These are phyloP conservation scores for Pseudonaja textilis DNA, from an alignment of 2,113 vertebrate genomes.

Conservation along the genomic window DNA sequence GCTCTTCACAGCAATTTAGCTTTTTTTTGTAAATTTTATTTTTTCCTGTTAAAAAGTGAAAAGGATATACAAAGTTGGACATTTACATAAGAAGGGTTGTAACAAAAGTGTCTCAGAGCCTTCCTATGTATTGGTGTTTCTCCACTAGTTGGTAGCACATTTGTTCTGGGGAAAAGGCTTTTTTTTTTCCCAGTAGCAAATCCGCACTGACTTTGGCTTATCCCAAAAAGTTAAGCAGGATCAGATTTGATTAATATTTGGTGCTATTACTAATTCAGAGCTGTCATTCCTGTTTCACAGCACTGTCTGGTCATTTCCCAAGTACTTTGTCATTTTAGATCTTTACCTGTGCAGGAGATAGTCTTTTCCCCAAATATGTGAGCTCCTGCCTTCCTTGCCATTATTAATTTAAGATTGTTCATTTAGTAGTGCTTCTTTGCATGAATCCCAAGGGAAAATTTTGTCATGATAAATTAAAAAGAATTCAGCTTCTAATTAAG, in stretches of 20 bases:
- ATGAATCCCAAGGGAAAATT: constrained; percentile 30
- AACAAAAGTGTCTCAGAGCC: neutral
- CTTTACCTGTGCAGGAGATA: constrained; percentile 12
- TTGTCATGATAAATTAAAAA: constrained; percentile 47
- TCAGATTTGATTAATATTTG: neutral
- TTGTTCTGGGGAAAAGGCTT: neutral
- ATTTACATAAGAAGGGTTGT: neutral
- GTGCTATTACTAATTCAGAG: neutral
- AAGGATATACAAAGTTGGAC: neutral
- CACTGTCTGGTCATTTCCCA: neutral
- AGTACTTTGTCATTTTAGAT: neutral
- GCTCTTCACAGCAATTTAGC: neutral
- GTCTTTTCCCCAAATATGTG: neutral
- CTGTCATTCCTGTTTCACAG: constrained; percentile 4
- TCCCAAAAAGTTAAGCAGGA: neutral
- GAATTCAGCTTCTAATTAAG: constrained; percentile 27
- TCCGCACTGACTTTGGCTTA: neutral
- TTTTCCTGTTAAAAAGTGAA: neutral
- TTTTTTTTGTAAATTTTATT: neutral
- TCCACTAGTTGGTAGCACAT: neutral
- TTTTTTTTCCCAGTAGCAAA: neutral
- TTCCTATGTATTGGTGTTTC: neutral
- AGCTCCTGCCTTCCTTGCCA: neutral
- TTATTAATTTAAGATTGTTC: constrained; percentile 45
- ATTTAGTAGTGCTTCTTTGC: constrained; percentile 39